Base-by-base conservation (phyloP, 2,888 invertebrate genomes). In the Hypercompe scribonia region DNA sequence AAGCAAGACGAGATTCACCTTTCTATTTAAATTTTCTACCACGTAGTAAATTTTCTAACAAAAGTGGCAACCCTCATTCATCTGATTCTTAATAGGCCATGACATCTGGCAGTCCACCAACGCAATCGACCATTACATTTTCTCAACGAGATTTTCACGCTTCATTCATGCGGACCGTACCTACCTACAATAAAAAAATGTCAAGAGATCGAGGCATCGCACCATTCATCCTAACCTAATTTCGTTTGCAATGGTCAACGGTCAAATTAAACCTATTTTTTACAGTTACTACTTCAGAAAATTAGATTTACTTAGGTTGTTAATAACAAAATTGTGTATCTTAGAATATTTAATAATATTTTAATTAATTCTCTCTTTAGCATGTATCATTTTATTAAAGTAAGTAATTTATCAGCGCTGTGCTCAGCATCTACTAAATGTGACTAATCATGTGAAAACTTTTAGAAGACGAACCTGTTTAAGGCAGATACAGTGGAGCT, bases 191-290 rank as follows among this genome's bases (percentile, higher is more conserved):
- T 61, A 31, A 61, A 81, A 85, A 85, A 83, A 79, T 77, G 78
- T 76, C 79, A 80, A 78, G 79, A 78, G 80, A 82, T 72, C 80
- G 70, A 79, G 75, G 78, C 81, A 78, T 79, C 77, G 80, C 80
- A 73, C 78, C 82, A 87, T 86, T 86, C 85, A 86, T 83, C 83
- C 84, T 86, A 87, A 87, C 86, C 85, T 84, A 84, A 85, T 87
- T 88, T 81, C 74, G 75, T 83, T 83, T 74, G 81, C 79, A 78
- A 82, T 82, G 83, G 84, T 83, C 79, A 76, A 78, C 77, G 82
- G 74, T 80, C 78, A 61, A 75, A 67, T 78, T 71, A 54, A 58
- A 68, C 13, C 72, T 54, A 33, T 78, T 76, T 78, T 68, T 68
- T 58, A 68, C 31, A 36, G 36, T 68, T 24, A 10, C 36, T 68